Conservation (phyloP, 1,140 invertebrate species). For the Meloidogyne floridensis region DNA sequence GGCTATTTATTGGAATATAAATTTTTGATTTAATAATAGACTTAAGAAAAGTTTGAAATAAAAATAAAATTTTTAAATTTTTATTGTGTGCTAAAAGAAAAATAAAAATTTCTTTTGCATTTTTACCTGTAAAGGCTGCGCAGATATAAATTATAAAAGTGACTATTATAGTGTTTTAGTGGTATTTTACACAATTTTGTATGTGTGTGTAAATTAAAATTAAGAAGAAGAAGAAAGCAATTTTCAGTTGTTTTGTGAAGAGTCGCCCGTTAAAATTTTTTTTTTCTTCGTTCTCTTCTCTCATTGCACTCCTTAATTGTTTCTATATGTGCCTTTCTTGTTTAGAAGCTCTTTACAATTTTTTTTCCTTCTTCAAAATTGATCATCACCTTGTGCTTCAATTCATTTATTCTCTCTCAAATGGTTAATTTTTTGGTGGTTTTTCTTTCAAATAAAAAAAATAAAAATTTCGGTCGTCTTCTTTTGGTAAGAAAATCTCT, state of each 20-base stretch:
- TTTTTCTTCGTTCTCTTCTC: neutral
- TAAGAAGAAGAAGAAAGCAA: neutral
- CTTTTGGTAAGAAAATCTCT: neutral
- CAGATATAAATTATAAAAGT: neutral
- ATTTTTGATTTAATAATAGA: no score
- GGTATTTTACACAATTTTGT: neutral
- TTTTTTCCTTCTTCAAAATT: neutral
- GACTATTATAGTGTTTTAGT: no score
- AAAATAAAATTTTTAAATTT: neutral
- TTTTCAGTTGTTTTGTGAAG: neutral
- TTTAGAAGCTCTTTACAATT: neutral
- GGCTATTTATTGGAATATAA: no score
- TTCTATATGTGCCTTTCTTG: neutral
- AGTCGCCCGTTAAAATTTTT: neutral
- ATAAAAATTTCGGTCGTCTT: neutral
- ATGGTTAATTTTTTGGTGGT: neutral
- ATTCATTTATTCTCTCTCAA: neutral
- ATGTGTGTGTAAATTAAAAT: neutral
- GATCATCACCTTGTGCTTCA: neutral
- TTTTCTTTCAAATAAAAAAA: neutral
- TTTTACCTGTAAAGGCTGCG: neutral
- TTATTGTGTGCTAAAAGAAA: slow-evolving; percentile 7
- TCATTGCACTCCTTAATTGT: neutral
- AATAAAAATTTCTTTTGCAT: neutral
- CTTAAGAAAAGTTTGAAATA: no score